Evolutionary conservation across 2,113 vertebrate genomes (phyloP).

Genomic region (Marmota monax): DNA sequence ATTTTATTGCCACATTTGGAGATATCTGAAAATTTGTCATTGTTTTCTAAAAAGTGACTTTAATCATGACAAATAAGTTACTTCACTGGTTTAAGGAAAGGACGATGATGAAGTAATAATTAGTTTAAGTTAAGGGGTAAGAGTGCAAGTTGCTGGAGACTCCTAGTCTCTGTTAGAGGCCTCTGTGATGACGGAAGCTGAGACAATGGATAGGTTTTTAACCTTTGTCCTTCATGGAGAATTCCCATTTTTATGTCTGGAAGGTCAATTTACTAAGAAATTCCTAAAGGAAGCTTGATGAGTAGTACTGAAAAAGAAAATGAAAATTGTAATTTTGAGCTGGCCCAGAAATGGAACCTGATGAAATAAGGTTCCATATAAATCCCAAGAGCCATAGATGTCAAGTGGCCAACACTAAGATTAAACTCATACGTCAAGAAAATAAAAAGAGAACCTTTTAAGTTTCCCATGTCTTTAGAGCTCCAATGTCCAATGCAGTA

Average conservation of each 20-base stretch:
- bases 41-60: neutral
- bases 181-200: neutral
- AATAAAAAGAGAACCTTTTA: neutral
- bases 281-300: neutral
- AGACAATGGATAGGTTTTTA: neutral
- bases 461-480: neutral
- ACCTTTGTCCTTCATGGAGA: too few species aligned
- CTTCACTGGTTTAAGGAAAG: neutral
- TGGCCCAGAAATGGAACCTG: neutral
- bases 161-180: neutral
- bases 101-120: neutral
- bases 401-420: neutral
- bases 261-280: neutral
- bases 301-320: neutral
- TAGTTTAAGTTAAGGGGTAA: neutral
- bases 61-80: neutral
- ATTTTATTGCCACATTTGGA: neutral
- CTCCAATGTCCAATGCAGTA: neutral
- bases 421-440: neutral
- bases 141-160: neutral
- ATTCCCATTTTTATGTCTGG: neutral
- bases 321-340: neutral
- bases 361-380: neutral
- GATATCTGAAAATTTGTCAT: neutral
- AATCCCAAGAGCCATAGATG: neutral